phyloP scores from a whole-genome alignment of 2,888 invertebrate genomes.

The Cosmia trapezina region DNA sequence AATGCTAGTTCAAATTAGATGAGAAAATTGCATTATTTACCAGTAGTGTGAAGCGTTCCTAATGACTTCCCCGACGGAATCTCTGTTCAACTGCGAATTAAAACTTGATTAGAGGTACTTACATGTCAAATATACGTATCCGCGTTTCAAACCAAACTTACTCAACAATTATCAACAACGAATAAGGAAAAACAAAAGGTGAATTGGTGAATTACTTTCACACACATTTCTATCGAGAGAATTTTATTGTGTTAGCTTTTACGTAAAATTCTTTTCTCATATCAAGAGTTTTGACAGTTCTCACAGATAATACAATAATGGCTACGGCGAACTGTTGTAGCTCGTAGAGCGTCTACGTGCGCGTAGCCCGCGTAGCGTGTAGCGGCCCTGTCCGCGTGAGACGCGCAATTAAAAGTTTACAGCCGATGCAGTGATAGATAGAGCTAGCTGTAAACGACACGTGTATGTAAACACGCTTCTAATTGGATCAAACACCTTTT shows the following conservation, averaged over 20 bases:
- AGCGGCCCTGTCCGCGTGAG: constrained; percentile 52
- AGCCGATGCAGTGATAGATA: constrained; percentile 73
- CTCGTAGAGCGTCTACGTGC: constrained; percentile 62
- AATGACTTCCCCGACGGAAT: constrained; percentile 72
- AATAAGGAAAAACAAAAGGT: constrained; percentile 34
- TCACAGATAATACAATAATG: constrained; percentile 52
- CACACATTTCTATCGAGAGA: constrained; percentile 35
- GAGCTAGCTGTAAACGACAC: constrained; percentile 76
- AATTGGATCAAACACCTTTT: constrained; percentile 73
- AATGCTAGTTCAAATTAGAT: constrained; percentile 81
- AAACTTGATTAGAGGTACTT: constrained; percentile 59
- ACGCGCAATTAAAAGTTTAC: constrained; percentile 80
- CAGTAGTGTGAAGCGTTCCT: constrained; percentile 72
- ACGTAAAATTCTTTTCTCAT: constrained; percentile 55
- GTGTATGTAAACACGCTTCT: constrained; percentile 74
- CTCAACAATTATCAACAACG: constrained; percentile 45
- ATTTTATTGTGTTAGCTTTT: constrained; percentile 53
- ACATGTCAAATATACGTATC: constrained; percentile 62
- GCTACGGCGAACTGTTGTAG: constrained; percentile 54
- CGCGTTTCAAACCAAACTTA: constrained; percentile 45
- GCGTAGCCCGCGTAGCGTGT: constrained; percentile 55
- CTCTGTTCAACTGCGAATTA: constrained; percentile 66
- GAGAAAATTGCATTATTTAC: constrained; percentile 82
- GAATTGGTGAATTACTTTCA: constrained; percentile 35
- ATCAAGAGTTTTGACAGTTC: constrained; percentile 53